phyloP scores from a whole-genome alignment of 2,113 vertebrate genomes.

The Pygoscelis antarcticus region DNA sequence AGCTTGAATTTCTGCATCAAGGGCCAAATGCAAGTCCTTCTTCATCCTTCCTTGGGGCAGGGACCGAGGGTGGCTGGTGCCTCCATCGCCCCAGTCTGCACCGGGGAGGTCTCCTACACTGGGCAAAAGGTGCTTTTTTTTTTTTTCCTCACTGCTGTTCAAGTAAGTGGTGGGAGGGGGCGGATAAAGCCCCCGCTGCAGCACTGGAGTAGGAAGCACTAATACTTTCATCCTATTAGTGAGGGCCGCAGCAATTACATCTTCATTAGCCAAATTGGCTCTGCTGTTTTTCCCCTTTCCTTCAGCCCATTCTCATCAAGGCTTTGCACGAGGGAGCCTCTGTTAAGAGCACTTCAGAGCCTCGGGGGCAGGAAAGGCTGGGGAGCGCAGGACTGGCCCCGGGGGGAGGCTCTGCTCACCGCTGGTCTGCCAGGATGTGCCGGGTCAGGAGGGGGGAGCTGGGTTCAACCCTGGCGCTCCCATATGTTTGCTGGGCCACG shows the following conservation, averaged over 20 bases:
- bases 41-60: not conserved
- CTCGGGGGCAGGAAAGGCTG: not conserved
- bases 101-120: accelerated
- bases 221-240: conserved; percentile 66
- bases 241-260: conserved; percentile 68
- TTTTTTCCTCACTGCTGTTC: accelerated
- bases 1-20: not conserved
- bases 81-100: accelerated
- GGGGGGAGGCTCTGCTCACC: not conserved
- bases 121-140: not conserved
- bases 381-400: not conserved
- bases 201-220: not conserved
- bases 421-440: not conserved
- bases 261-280: conserved; percentile 73
- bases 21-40: not conserved
- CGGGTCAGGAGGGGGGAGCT: not conserved
- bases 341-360: conserved; percentile 38
- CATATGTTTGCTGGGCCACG: accelerated
- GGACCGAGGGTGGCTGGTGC: not conserved
- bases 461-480: not conserved
- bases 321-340: not conserved
- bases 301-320: not conserved
- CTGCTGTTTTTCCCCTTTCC: conserved; percentile 1
- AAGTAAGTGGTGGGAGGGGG: not conserved
- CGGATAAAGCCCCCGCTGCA: not conserved